Evolutionary conservation across 2,888 invertebrate species (phyloP).

Genomic region (Melolontha melolontha): DNA sequence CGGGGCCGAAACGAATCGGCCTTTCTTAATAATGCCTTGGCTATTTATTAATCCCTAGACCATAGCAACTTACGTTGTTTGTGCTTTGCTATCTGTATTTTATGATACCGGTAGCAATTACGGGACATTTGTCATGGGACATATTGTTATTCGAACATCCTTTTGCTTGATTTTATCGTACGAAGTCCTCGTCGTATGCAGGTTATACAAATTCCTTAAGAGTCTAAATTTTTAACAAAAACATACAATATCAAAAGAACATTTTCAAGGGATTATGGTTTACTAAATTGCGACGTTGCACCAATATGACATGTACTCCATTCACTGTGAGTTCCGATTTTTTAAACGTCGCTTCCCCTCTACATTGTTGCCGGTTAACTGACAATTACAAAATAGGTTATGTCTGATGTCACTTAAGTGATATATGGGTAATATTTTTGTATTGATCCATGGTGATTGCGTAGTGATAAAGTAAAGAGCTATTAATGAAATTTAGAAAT

Average conservation of each 20-base stretch:
- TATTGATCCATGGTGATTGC: too few species aligned
- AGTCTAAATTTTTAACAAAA: slow-evolving; percentile 59
- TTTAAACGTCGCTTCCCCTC: too few species aligned
- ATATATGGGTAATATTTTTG: too few species aligned
- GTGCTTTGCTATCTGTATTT: slow-evolving; percentile 57
- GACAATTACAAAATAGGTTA: too few species aligned
- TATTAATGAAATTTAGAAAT: too few species aligned
- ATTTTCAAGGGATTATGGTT: too few species aligned
- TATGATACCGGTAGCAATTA: slow-evolving; percentile 57
- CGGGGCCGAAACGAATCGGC: slow-evolving; percentile 62
- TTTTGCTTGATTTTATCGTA: slow-evolving; percentile 56
- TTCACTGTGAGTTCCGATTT: too few species aligned
- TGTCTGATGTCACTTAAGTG: too few species aligned
- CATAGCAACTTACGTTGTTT: slow-evolving; percentile 56
- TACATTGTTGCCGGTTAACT: too few species aligned
- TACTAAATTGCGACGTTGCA: too few species aligned
- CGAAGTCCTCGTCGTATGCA: slow-evolving; percentile 58
- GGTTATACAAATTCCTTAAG: slow-evolving; percentile 59
- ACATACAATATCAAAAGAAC: not conserved
- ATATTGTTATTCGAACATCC: slow-evolving; percentile 55
- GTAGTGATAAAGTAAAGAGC: too few species aligned
- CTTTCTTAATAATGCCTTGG: slow-evolving; percentile 60
- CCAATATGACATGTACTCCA: too few species aligned
- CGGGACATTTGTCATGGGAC: slow-evolving; percentile 57
- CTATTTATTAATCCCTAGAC: slow-evolving; percentile 58